A percentile compares a stretch with the other conserved stretches of the same genome.
phyloP scores from a whole-genome alignment of 2,888 invertebrate species.

The Pimpla rufipes region DNA sequence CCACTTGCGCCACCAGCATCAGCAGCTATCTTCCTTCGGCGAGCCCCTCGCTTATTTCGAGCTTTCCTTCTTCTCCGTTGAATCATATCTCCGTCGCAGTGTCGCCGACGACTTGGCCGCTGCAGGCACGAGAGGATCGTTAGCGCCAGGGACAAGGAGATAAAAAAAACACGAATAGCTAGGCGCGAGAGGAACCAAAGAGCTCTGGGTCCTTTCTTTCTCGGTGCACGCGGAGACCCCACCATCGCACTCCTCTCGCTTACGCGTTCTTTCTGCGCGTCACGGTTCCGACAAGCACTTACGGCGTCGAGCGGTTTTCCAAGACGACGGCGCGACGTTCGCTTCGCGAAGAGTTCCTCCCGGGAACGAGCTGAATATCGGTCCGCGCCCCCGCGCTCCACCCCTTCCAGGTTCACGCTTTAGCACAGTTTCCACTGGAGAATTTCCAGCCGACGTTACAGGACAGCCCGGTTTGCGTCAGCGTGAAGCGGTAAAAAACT shows the following conservation, averaged over 20 bases:
- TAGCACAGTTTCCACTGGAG: neutral
- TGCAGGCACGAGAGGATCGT: conserved; percentile 54
- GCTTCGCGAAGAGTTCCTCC: neutral
- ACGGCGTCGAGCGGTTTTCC: conserved; percentile 14
- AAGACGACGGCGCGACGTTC: neutral
- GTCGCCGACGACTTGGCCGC: conserved; percentile 19
- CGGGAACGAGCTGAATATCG: conserved; percentile 14
- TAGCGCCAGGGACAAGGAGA: conserved; percentile 52
- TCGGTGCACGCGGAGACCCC: neutral
- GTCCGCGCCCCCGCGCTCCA: neutral
- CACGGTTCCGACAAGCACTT: conserved; percentile 30
- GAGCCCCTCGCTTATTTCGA: conserved; percentile 36
- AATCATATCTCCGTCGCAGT: conserved; percentile 50
- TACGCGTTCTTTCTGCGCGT: neutral
- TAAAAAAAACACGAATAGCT: conserved; percentile 56
- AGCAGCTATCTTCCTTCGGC: conserved; percentile 13
- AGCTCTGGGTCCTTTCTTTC: conserved; percentile 35
- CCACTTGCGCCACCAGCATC: conserved; percentile 3
- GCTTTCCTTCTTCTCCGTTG: conserved; percentile 34
- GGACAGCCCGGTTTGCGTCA: neutral
- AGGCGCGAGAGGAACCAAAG: conserved; percentile 4
- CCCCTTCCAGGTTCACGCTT: neutral
- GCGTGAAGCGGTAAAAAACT: neutral
- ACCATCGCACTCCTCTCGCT: neutral
- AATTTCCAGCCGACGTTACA: neutral